Base-by-base conservation (phyloP, 1,140 invertebrate species). In the Ips typographus region DNA sequence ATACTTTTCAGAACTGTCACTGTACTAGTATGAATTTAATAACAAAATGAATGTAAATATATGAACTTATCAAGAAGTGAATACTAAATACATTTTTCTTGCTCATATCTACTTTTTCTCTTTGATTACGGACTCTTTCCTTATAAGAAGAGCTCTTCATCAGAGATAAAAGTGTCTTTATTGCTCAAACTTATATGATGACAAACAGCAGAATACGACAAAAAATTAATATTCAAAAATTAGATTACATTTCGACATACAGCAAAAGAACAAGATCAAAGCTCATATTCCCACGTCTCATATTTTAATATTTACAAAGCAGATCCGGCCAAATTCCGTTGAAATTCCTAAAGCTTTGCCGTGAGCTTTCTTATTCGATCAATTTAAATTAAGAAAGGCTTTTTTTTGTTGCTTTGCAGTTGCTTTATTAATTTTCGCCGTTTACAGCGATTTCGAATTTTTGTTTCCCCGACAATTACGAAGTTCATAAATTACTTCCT, bases 401-500 rank as follows among this genome's bases (percentile, higher is more conserved):
- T 64, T 70, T 64, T 56, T 68, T 40, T 57, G 36, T 62, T 4
- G 22, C 22, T 22, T 22, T 22, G 22, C 22, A 22, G 22, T 53
- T 37, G 47, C 43, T 61, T 70, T 70, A 64, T 64, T 70, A 64
- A 70, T 70, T 70, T 70, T 65, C 40, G 38, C 40, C 57, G 22
- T 44, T 40, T 61, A 57, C 66, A 8, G n/a, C 57, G 22, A 49
- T 53, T 53, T 44, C 51, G 39, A 44, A 51, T 68, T 73, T 68
- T 73, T 76, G 70, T 76, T 74, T 74, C 65, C 7, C 65, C 71
- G 73, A 70, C 71, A 76, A 76, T 76, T 76, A 74, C 70, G 65
- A 58, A 44, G 71, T 43, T 72, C 71, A 68, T 74, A 74, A 74
- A 74, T 75, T 58, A 47, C 47, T 38, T 68, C 57, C 51, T 41